Evolutionary conservation across 2,888 invertebrate species (phyloP), one percentile per base, ranked within the genome.

Genomic region (Philereme transversata): DNA sequence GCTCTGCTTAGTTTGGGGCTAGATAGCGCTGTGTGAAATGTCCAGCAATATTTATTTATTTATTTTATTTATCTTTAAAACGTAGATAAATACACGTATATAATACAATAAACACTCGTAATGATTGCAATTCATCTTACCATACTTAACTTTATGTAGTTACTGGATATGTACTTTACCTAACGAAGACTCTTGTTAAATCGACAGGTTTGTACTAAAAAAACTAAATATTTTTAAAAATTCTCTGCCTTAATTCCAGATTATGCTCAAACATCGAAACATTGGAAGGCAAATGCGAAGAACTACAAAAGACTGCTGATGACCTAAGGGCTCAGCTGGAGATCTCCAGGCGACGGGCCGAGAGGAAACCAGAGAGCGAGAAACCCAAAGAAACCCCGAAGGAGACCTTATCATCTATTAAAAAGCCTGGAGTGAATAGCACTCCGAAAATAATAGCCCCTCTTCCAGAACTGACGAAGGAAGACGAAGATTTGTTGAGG

Each of bases 261-360:
- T 93, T 97, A 78, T 95, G 95, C 76, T 90, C 94, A 64, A 96
- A 94, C 73, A 95, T 97, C 72, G 97, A 97, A 83, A 94, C 94
- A 38, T 91, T 98, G 75, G 98, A 98, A 86, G 85, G 94, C 48
- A 96, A 96, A 81, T 95, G 96, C 82, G 98, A 98, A 77, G 98
- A 98, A 67, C 90, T 97, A 57, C 96, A 96, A 77, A 95, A 95
- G 83, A 95, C 94, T 82, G 92, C 96, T 68, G 97, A 98, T 74
- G 97, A 97, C 70, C 86, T 96, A 56, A 94, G 93, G 52, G 92
- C 94, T 52, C 93, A 94, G 73, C 84, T 95, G 56, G 94, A 94
- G 60, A 86, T 93, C 50, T 93, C 94, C 68, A 93, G 92, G 68
- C 93, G 94, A 71, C 89, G 93, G 75, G 94, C 93, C 40, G 94